Evolutionary conservation across 2,797 vertebrate species (phyloP).

Genomic region (Melopsittacus undulatus): DNA sequence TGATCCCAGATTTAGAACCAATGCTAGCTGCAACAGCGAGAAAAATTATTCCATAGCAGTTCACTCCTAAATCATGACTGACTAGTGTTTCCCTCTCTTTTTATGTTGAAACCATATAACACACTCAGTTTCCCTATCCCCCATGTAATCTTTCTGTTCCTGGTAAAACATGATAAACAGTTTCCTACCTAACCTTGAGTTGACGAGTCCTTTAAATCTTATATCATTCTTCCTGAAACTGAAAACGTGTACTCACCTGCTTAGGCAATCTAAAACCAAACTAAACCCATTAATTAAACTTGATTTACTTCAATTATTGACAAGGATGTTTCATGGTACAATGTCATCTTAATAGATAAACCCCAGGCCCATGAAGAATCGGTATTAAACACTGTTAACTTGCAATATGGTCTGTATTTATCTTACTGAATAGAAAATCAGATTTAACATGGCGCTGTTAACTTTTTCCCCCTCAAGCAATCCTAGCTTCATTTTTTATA

Average conservation of each 20-base stretch:
- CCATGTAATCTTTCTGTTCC: not conserved
- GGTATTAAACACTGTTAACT: not conserved
- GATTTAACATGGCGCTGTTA: not conserved
- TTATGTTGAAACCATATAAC: not conserved
- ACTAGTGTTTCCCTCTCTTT: not conserved
- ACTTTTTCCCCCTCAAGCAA: not conserved
- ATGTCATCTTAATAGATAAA: not conserved
- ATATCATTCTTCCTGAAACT: not conserved
- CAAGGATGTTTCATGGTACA: not conserved
- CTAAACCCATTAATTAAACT: not conserved
- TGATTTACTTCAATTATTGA: not conserved
- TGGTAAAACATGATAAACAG: constrained; percentile 33
- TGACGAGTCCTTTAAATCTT: not conserved
- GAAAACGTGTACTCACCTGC: not conserved
- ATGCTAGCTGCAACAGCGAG: not conserved
- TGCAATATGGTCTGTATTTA: not conserved
- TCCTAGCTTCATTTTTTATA: not conserved
- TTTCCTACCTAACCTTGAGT: constrained; percentile 20
- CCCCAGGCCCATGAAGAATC: not conserved
- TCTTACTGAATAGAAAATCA: not conserved
- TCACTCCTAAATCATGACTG: not conserved
- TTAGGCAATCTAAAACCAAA: not conserved
- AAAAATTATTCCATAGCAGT: not conserved
- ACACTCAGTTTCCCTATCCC: not conserved
- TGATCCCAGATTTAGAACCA: not conserved